Conservation (phyloP, 2,113 vertebrate genomes). For the Chascanopsetta lugubris region DNA sequence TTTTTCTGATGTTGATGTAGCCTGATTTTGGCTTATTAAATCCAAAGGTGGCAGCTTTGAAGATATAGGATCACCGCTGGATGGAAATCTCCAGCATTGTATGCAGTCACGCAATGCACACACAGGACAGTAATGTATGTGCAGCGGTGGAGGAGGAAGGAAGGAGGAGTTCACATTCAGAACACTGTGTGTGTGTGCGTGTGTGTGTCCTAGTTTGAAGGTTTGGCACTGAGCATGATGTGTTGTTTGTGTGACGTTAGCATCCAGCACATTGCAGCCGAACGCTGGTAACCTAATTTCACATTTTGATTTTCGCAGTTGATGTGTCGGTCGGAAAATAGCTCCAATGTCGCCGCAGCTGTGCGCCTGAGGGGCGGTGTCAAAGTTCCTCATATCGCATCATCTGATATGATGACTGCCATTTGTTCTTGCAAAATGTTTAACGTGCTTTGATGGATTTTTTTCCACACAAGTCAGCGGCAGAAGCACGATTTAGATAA, state of each 20-base stretch:
- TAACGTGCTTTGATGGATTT: constrained; percentile 7
- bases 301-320: constrained; percentile 47
- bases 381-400: constrained; percentile 30
- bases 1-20: constrained; percentile 57
- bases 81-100: constrained; percentile 49
- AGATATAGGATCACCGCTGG: constrained; percentile 35
- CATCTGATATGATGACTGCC: constrained; percentile 14
- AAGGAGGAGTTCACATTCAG: constrained; percentile 28
- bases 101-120: constrained; percentile 39
- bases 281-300: constrained; percentile 58
- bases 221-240: constrained; percentile 22
- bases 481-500: neutral
- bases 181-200: constrained; percentile 24
- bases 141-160: constrained; percentile 12
- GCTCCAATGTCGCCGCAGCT: constrained; percentile 26
- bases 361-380: constrained; percentile 24
- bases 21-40: constrained; percentile 41
- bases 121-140: constrained; percentile 7
- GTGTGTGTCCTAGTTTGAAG: constrained; percentile 51
- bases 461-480: neutral
- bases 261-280: constrained; percentile 29
- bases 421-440: constrained; percentile 16
- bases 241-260: constrained; percentile 22
- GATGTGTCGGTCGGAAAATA: constrained; percentile 43
- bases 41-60: constrained; percentile 52